Percentiles rank a stretch among this genome's conserved stretches.
phyloP scores from a whole-genome alignment of 2,888 invertebrate genomes.

The Lochmaea crataegi region DNA sequence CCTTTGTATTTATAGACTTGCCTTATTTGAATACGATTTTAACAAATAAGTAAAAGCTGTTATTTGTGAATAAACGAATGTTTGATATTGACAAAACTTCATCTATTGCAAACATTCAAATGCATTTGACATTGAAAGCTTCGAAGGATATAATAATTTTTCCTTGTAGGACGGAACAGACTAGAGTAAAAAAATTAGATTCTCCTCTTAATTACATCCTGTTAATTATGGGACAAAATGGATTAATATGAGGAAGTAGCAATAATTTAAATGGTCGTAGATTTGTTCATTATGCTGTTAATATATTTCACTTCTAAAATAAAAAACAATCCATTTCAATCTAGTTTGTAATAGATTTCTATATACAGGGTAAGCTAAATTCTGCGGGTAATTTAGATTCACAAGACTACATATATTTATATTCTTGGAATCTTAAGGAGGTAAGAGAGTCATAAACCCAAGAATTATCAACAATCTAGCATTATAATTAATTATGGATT shows the following conservation, averaged over 20 bases:
- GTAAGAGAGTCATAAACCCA: background rate
- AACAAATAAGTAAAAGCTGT: too few relatives aligned
- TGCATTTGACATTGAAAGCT: constrained; percentile 15
- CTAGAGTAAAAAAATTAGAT: constrained; percentile 12
- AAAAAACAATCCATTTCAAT: background rate
- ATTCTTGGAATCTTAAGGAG: background rate
- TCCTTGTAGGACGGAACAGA: constrained; percentile 7
- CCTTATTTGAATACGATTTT: too few relatives aligned
- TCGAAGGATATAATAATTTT: constrained; percentile 7
- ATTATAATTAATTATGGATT: too few relatives aligned
- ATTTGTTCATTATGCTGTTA: background rate
- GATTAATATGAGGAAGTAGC: constrained; percentile 8
- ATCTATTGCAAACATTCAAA: background rate
- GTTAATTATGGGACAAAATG: constrained; percentile 35
- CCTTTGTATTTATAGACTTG: too few relatives aligned
- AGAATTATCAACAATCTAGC: too few relatives aligned
- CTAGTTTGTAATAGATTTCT: background rate
- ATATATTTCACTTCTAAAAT: constrained; percentile 1
- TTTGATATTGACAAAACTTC: too few relatives aligned
- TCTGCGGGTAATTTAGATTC: background rate
- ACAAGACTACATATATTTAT: background rate
- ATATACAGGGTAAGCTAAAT: too few relatives aligned
- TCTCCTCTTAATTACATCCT: constrained; percentile 16
- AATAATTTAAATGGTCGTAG: constrained; percentile 1
- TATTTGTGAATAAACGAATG: too few relatives aligned